Conservation (phyloP, 2,113 vertebrate species). For the Phasianus colchicus region DNA sequence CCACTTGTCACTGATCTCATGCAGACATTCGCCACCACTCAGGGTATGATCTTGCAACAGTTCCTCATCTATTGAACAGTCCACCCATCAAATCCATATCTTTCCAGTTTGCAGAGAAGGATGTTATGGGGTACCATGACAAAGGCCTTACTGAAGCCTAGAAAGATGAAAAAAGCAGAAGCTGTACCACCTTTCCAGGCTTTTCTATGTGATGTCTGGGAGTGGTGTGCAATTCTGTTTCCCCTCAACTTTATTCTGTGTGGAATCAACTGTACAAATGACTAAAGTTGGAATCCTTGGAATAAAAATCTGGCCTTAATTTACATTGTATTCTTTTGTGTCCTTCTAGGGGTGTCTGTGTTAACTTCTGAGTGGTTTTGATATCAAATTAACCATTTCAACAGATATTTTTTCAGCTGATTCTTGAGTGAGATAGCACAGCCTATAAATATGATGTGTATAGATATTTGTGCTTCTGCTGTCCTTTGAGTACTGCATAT, state of each 20-base stretch:
- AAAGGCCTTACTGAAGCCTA: too few species aligned
- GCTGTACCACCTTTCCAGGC: background rate
- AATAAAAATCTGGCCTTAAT: background rate
- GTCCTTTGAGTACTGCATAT: background rate
- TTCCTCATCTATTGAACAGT: too few species aligned
- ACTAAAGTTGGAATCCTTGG: background rate
- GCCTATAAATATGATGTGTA: background rate
- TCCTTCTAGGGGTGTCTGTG: background rate
- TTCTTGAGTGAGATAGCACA: background rate
- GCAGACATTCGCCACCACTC: too few species aligned
- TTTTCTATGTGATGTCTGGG: fast-evolving
- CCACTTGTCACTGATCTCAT: too few species aligned
- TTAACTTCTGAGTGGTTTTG: background rate
- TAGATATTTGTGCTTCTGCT: background rate
- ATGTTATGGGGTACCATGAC: too few species aligned
- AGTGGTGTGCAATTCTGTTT: background rate
- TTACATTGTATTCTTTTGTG: background rate
- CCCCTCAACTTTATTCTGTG: background rate
- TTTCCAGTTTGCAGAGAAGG: too few species aligned
- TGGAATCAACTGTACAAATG: background rate
- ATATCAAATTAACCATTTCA: background rate
- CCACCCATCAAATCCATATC: too few species aligned
- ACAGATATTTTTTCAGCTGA: background rate
- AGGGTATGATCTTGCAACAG: too few species aligned
- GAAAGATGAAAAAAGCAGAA: too few species aligned